phyloP scores from a whole-genome alignment of 2,888 invertebrate genomes.

The Trichogramma dendrolimi region DNA sequence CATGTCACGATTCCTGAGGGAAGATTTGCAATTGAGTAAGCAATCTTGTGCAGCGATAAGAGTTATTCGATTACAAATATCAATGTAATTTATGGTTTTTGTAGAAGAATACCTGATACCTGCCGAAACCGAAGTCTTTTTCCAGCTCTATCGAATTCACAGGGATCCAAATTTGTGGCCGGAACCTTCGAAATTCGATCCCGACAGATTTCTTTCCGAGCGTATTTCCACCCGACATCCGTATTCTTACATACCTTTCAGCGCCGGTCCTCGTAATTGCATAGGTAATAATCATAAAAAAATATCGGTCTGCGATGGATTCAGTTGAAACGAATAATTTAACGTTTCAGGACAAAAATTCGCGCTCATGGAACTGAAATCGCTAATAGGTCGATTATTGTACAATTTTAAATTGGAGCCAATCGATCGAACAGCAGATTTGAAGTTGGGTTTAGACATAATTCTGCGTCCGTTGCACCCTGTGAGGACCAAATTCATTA shows the following conservation, averaged over 20 bases:
- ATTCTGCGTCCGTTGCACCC: constrained; percentile 23
- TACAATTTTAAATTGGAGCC: constrained; percentile 39
- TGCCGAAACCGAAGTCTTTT: constrained; percentile 52
- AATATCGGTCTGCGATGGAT: background rate
- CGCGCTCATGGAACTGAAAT: constrained; percentile 41
- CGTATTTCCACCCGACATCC: constrained; percentile 55
- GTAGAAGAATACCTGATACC: constrained; percentile 56
- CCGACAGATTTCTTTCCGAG: constrained; percentile 66
- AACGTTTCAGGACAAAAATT: constrained; percentile 32
- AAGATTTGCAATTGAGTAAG: constrained; percentile 51
- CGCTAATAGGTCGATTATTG: constrained; percentile 32
- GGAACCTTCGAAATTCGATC: constrained; percentile 63
- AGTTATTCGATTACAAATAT: background rate
- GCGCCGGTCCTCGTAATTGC: constrained; percentile 67
- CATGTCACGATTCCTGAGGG: constrained; percentile 58
- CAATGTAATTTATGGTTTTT: constrained; percentile 9
- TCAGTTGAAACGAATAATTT: background rate
- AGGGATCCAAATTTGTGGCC: constrained; percentile 62
- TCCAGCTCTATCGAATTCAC: constrained; percentile 62
- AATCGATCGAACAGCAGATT: constrained; percentile 33
- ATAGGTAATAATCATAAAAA: constrained; percentile 54
- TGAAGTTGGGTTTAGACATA: constrained; percentile 28
- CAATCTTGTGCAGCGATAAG: background rate
- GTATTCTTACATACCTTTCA: constrained; percentile 65
- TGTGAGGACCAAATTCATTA: constrained; percentile 20